These are phyloP conservation scores for Choristoneura rosaceana DNA, from an alignment of 2,888 invertebrate species.

Conservation along the genomic window DNA sequence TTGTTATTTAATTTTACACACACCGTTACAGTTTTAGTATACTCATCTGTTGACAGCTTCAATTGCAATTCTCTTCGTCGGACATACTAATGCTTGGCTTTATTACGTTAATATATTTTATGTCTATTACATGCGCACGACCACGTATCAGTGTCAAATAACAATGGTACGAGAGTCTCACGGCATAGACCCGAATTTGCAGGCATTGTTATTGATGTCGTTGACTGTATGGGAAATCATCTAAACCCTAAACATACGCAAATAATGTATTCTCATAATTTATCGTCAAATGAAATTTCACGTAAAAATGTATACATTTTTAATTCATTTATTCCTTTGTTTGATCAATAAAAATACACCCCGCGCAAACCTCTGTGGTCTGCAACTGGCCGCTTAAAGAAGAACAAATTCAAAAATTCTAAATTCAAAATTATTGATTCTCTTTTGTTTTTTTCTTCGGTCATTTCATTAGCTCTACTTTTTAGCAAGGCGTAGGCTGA, in stretches of 20 bases:
- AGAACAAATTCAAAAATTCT: too few species aligned
- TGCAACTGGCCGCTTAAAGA: too few species aligned
- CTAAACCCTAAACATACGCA: background rate
- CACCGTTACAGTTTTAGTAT: background rate
- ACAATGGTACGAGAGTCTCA: slow-evolving; percentile 31
- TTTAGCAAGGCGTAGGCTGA: too few species aligned
- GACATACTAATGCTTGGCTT: background rate
- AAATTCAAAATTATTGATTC: too few species aligned
- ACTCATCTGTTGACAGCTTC: background rate
- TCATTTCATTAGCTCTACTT: too few species aligned
- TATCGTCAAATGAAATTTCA: too few species aligned
- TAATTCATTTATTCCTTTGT: too few species aligned
- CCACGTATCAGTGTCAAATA: slow-evolving; percentile 17
- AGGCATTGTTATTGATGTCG: slow-evolving; percentile 1
- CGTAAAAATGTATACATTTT: too few species aligned
- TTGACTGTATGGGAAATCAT: background rate
- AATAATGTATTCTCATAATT: background rate
- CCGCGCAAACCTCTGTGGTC: too few species aligned
- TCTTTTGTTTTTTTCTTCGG: too few species aligned
- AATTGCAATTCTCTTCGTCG: background rate
- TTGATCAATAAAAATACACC: too few species aligned
- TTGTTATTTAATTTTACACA: too few species aligned
- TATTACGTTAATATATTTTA: background rate
- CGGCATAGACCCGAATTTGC: slow-evolving; percentile 32
- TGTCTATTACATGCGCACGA: background rate